These are phyloP conservation scores for Ptilodon capucinus DNA, from an alignment of 2,888 invertebrate species.

Conservation along the genomic window DNA sequence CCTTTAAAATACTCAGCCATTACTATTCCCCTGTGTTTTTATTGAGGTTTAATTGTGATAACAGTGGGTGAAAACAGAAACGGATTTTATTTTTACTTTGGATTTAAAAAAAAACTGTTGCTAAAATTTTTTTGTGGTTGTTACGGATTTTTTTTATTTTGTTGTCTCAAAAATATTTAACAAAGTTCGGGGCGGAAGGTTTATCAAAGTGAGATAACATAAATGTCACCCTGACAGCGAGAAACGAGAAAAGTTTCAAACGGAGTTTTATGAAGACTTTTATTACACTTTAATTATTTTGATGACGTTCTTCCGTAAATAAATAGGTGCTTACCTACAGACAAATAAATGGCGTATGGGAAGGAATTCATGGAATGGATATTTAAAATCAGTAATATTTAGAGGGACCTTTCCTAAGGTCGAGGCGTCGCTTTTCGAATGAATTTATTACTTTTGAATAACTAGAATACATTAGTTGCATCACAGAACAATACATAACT, in stretches of 20 bases:
- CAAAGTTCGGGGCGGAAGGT: conserved; percentile 28
- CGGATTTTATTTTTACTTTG: no score
- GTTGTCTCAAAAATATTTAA: conserved; percentile 2
- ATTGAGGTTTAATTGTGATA: conserved; percentile 37
- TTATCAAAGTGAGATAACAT: conserved; percentile 59
- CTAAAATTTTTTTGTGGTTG: no score
- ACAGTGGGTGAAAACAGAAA: conserved; percentile 21
- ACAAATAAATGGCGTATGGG: no score
- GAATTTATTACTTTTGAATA: no score
- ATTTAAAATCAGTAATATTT: no score
- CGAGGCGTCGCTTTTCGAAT: no score
- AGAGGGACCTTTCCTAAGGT: no score
- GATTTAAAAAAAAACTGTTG: neutral
- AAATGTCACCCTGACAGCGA: conserved; percentile 56
- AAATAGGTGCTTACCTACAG: neutral
- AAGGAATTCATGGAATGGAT: no score
- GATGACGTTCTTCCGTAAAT: conserved; percentile 21
- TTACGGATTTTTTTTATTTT: conserved; percentile 5
- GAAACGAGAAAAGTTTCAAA: conserved; percentile 53
- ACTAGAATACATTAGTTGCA: no score
- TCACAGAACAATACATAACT: no score
- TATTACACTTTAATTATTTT: conserved; percentile 39
- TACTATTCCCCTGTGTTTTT: conserved; percentile 42
- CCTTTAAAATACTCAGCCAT: conserved; percentile 54
- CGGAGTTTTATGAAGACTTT: conserved; percentile 42